Conservation (phyloP, 2,797 vertebrate genomes). For the Mormyrops attenuatus region DNA sequence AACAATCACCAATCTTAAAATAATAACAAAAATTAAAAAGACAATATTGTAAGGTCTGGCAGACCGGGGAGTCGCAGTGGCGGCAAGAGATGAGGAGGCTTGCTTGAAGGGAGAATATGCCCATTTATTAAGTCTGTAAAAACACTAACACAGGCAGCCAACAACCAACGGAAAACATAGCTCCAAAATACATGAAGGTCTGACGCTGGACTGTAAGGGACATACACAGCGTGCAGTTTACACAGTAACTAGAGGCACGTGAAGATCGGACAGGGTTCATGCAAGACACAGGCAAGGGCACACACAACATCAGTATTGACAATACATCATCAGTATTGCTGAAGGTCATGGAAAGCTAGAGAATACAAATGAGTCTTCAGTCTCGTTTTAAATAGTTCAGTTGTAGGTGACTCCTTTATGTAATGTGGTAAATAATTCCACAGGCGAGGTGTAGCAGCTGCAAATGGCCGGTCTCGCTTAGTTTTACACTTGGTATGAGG, state of each 20-base stretch:
- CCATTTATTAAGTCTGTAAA: background rate
- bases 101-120: background rate
- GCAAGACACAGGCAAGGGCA: too few relatives aligned
- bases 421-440: too few relatives aligned
- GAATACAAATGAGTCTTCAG: too few relatives aligned
- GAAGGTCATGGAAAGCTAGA: too few relatives aligned
- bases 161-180: background rate
- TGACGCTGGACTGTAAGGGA: background rate
- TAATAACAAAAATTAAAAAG: background rate
- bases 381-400: too few relatives aligned
- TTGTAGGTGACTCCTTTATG: too few relatives aligned
- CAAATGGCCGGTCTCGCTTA: too few relatives aligned
- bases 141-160: background rate
- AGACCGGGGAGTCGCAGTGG: background rate
- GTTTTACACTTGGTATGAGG: too few relatives aligned
- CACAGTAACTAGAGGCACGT: background rate
- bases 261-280: background rate
- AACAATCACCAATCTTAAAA: background rate
- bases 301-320: too few relatives aligned
- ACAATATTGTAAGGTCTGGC: background rate
- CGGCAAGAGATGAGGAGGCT: background rate
- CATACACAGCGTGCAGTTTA: too few relatives aligned
- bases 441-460: too few relatives aligned
- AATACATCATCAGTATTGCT: too few relatives aligned
- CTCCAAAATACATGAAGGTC: background rate